Conservation (phyloP, 2,888 invertebrate species). For the Sinohyriopsis cumingii region DNA sequence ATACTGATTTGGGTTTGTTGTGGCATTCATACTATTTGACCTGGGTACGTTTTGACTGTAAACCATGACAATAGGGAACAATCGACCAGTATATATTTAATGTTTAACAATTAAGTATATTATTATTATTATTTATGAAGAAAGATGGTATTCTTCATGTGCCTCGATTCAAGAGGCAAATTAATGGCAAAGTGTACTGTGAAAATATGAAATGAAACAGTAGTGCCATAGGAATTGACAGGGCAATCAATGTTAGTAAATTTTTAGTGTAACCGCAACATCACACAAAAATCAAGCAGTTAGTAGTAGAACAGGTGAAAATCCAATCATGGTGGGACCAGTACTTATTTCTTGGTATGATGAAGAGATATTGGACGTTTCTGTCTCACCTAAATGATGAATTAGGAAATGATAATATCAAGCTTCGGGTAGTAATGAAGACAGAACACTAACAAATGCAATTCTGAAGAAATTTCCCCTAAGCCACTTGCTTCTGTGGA, state of each 20-base stretch:
- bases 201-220: constrained; percentile 4
- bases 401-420: constrained; percentile 1
- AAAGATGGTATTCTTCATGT: no score
- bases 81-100: no score
- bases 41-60: no score
- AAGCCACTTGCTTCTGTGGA: constrained; percentile 6
- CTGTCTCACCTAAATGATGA: constrained; percentile 13
- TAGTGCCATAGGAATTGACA: constrained; percentile 18
- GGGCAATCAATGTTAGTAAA: constrained; percentile 21
- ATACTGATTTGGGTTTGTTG: no score
- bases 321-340: no score
- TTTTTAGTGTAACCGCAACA: constrained; percentile 12
- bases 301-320: not conserved
- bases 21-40: no score
- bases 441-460: constrained; percentile 19
- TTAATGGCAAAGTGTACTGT: no score
- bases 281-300: constrained; percentile 14
- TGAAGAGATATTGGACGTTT: no score
- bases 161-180: no score
- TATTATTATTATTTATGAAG: no score
- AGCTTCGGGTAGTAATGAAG: constrained; percentile 16
- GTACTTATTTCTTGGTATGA: constrained; percentile 16
- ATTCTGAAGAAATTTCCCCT: constrained; percentile 7
- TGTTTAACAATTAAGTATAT: no score
- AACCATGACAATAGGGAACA: no score